Evolutionary conservation across 2,888 invertebrate species (phyloP).

Genomic region (Phasia obesa): DNA sequence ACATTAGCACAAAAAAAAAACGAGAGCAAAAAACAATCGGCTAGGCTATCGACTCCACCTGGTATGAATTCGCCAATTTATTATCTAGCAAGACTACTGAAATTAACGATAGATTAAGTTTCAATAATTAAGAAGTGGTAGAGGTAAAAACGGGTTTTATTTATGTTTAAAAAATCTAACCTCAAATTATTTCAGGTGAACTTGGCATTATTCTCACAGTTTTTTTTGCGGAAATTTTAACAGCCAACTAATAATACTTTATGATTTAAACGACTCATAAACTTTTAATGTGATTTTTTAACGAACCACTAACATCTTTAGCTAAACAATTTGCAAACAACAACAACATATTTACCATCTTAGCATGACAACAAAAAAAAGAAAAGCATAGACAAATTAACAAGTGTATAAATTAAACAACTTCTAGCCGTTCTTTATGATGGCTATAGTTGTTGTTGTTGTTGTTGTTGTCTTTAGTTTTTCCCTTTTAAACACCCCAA

Average conservation of each 20-base stretch:
- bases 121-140: no score
- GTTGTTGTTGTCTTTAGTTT: slow-evolving; percentile 8
- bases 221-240: slow-evolving; percentile 35
- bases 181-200: slow-evolving; percentile 26
- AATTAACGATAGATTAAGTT: no score
- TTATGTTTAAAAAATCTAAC: no score
- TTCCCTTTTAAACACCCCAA: slow-evolving; percentile 43
- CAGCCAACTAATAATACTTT: slow-evolving; percentile 33
- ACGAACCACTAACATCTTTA: slow-evolving; percentile 29
- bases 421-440: slow-evolving; percentile 43
- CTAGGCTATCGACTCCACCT: no score
- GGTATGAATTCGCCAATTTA: no score
- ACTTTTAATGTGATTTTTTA: slow-evolving; percentile 51
- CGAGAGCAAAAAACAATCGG: no score
- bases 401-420: slow-evolving; percentile 63
- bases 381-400: slow-evolving; percentile 41
- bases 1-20: no score
- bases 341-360: slow-evolving; percentile 15
- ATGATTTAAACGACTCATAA: slow-evolving; percentile 58
- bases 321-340: slow-evolving; percentile 42
- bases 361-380: slow-evolving; percentile 24
- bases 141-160: no score
- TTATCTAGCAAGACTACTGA: no score
- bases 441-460: slow-evolving; percentile 12
- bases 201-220: slow-evolving; percentile 52